Evolutionary conservation across 2,113 vertebrate species (phyloP).

Genomic region (Dipodomys spectabilis): DNA sequence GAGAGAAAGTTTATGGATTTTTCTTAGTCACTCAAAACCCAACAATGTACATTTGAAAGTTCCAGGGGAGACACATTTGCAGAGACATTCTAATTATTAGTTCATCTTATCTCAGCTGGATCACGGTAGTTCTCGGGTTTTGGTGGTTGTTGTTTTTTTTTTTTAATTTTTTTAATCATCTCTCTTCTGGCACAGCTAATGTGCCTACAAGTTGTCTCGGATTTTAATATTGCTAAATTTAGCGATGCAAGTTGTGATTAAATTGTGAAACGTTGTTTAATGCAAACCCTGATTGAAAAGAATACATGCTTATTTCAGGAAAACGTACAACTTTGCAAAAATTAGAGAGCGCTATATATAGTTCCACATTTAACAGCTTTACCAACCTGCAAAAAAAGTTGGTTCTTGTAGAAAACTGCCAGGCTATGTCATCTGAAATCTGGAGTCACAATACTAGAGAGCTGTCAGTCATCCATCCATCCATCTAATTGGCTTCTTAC

Average conservation of each 20-base stretch:
- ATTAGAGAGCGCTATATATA: constrained; percentile 88
- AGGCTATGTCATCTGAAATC: constrained; percentile 93
- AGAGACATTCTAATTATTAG: constrained; percentile 79
- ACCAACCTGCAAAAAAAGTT: constrained; percentile 89
- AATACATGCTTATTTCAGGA: constrained; percentile 88
- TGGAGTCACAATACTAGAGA: constrained; percentile 95
- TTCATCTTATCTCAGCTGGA: constrained; percentile 73
- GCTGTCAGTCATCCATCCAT: constrained; percentile 99
- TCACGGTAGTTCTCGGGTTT: constrained; percentile 62
- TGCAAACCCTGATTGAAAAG: constrained; percentile 81
- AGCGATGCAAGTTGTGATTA: constrained; percentile 79
- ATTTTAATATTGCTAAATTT: constrained; percentile 83
- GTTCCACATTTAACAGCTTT: constrained; percentile 87
- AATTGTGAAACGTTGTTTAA: constrained; percentile 82
- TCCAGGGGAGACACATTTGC: constrained; percentile 67
- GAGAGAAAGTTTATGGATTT: constrained; percentile 53
- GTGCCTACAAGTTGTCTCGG: constrained; percentile 77
- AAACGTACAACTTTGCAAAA: constrained; percentile 85
- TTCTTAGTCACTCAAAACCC: constrained; percentile 58
- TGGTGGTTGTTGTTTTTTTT: no score
- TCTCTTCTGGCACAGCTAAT: constrained; percentile 74
- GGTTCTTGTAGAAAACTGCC: constrained; percentile 90
- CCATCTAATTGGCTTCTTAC: constrained; percentile 99
- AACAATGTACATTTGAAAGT: constrained; percentile 54
- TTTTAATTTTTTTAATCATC: constrained; percentile 81